Evolutionary conservation across 2,888 invertebrate genomes (phyloP).

Genomic region (Amiota communis): DNA sequence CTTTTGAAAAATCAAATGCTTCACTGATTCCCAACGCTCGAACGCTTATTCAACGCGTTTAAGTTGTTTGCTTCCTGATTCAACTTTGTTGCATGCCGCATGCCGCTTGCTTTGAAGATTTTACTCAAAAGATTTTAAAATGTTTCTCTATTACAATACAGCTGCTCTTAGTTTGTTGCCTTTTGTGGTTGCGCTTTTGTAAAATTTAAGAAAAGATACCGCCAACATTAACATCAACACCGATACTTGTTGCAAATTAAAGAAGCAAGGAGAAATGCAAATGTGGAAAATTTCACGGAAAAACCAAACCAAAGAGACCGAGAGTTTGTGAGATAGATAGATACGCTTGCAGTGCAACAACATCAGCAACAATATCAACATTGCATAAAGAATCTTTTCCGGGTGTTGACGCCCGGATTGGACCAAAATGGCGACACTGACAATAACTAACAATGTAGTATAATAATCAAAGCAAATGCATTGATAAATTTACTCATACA

Average conservation of each 20-base stretch:
- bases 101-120: constrained; percentile 22
- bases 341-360: no score
- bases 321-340: no score
- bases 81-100: constrained; percentile 21
- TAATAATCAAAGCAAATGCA: constrained; percentile 4
- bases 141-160: not conserved
- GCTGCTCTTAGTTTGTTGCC: not conserved
- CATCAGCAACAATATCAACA: no score
- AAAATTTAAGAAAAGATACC: not conserved
- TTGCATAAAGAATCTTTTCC: not conserved
- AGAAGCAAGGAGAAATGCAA: no score
- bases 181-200: constrained; percentile 12
- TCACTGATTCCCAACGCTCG: constrained; percentile 27
- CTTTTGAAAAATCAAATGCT: constrained; percentile 13
- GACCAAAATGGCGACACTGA: constrained; percentile 5
- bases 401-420: not conserved
- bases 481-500: not conserved
- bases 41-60: constrained; percentile 1
- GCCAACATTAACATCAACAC: not conserved
- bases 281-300: no score
- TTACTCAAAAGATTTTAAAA: not conserved
- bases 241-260: no score
- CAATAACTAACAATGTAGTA: not conserved
- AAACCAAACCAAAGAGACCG: no score
- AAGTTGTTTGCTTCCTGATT: not conserved